Evolutionary conservation across 2,113 vertebrate genomes (phyloP), one percentile per base, ranked within the genome.

Genomic region (Zapornia atra): DNA sequence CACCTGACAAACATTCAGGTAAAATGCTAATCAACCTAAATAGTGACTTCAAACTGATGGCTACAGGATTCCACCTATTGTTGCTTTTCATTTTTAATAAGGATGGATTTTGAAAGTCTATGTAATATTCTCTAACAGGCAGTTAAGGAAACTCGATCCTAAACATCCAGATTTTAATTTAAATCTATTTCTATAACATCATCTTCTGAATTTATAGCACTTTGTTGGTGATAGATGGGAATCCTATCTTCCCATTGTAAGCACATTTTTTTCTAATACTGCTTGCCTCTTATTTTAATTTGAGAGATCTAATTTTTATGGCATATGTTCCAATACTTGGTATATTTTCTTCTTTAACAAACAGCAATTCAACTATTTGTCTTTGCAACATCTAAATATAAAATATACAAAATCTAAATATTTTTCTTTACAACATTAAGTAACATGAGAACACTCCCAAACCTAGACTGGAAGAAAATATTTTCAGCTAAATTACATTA

Each of bases 401-500:
- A 68, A 78, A 79, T 76, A 66, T 15, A 48, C 14, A 56, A 33
- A 56, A 56, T 54, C 26, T 53, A 53, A 53, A 28, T 53, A 29
- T 33, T 16, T 85, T 84, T 65, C 51, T 88, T 86, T 50, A 24
- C 56, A 76, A 57, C 15, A 76, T 81, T 68, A 60, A 87, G 48
- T 36, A 83, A 31, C 17, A 90, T 3, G 63, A 90, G 94, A 90
- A 1, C 66, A 92, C 48, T 76, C 34, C 57, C 82, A 84, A 93
- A 77, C n/a, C 59, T 66, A 86, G 63, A 64, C 46, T 69, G 19
- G 19, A 79, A 86, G n/a, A 86, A 88, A 95, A 71, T 66, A 82
- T 85, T 84, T 83, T 77, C 70, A 94, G 69, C 61, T 76, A 90
- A 83, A 88, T 87, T 68, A 88, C 50, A 64, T 79, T 86, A 95